phyloP scores from a whole-genome alignment of 2,113 vertebrate genomes.

The Phyllopteryx taeniolatus region DNA sequence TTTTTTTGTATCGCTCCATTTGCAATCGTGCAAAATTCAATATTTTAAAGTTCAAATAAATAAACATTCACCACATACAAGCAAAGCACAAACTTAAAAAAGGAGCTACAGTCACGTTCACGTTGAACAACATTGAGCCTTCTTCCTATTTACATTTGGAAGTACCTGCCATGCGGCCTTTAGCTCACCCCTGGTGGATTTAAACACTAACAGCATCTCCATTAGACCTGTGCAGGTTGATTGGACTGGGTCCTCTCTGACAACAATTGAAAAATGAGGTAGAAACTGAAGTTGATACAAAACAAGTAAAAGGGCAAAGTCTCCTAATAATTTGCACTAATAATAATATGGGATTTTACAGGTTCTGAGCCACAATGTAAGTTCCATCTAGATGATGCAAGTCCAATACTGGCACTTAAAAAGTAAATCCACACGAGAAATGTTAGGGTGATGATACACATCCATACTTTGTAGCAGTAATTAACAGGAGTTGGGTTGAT shows the following conservation, averaged over 20 bases:
- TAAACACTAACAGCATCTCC: slow-evolving; percentile 21
- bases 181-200: slow-evolving; percentile 18
- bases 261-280: slow-evolving; percentile 26
- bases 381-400: neutral
- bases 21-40: slow-evolving; percentile 83
- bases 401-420: neutral
- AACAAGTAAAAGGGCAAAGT: slow-evolving; percentile 46
- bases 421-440: neutral
- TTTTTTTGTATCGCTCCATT: slow-evolving; percentile 84
- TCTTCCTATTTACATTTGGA: slow-evolving; percentile 50
- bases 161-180: slow-evolving; percentile 9
- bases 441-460: neutral
- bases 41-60: slow-evolving; percentile 73
- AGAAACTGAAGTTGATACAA: slow-evolving; percentile 67
- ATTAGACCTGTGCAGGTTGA: slow-evolving; percentile 35
- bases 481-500: neutral
- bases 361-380: neutral
- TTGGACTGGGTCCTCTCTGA: slow-evolving; percentile 18
- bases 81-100: slow-evolving; percentile 51
- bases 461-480: neutral
- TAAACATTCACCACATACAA: slow-evolving; percentile 67
- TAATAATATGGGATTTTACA: neutral
- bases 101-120: slow-evolving; percentile 57
- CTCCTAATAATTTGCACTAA: slow-evolving; percentile 52
- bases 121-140: slow-evolving; percentile 61